Evolutionary conservation across 2,888 invertebrate genomes (phyloP).

Genomic region (Ecliptopera silaceata): DNA sequence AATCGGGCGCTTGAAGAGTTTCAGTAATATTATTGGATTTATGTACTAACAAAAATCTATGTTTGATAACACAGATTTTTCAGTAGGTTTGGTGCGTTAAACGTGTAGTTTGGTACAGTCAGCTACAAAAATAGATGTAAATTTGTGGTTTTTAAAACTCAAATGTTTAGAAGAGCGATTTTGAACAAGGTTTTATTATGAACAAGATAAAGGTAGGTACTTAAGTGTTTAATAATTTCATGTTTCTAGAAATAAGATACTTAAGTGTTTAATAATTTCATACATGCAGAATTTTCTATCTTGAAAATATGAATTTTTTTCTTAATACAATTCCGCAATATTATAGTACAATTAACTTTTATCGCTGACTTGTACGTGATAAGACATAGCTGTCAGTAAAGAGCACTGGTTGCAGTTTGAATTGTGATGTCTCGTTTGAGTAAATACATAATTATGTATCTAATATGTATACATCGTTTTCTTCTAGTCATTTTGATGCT

Average conservation of each 20-base stretch:
- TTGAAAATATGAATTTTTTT: too few species aligned
- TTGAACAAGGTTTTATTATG: not conserved
- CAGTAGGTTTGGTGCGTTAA: constrained; percentile 4
- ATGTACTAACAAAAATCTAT: not conserved
- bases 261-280: too few species aligned
- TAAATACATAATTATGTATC: constrained; percentile 5
- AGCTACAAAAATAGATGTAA: not conserved
- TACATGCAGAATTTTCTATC: too few species aligned
- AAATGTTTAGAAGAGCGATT: not conserved
- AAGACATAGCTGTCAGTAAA: not conserved
- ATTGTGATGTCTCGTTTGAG: constrained; percentile 14
- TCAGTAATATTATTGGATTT: constrained; percentile 2
- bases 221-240: too few species aligned
- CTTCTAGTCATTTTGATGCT: constrained; percentile 12
- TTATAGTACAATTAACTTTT: too few species aligned
- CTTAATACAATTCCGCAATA: too few species aligned
- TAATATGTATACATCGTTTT: not conserved
- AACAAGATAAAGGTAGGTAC: too few species aligned
- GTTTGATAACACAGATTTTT: constrained; percentile 1
- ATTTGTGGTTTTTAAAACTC: not conserved
- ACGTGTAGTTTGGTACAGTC: constrained; percentile 3
- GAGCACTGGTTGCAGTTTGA: constrained; percentile 1
- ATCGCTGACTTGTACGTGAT: not conserved
- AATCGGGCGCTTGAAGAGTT: constrained; percentile 56
- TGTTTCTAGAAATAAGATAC: too few species aligned